Conservation (phyloP, 2,113 vertebrate species). For the Prinia subflava region DNA sequence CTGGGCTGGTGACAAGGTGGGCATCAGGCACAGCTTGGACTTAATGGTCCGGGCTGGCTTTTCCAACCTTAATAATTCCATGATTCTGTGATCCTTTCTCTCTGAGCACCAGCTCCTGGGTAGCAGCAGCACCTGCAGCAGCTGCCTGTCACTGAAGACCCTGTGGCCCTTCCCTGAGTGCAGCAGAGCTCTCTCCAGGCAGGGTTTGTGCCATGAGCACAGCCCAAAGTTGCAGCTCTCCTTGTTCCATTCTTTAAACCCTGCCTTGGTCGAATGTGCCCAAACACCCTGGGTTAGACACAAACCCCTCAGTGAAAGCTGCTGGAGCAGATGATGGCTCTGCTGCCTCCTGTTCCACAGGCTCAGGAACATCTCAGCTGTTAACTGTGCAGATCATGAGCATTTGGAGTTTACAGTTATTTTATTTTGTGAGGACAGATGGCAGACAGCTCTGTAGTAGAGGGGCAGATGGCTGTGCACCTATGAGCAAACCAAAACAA, state of each 20-base stretch:
- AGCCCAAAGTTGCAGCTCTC: neutral
- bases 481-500: slow-evolving; percentile 17
- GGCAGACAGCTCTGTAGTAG: slow-evolving; percentile 44
- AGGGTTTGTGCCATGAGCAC: neutral
- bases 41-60: neutral
- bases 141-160: neutral
- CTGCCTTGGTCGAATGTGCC: neutral
- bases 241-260: neutral
- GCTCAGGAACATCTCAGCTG: slow-evolving; percentile 39
- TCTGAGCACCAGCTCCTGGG: neutral
- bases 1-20: neutral
- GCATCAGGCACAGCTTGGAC: neutral
- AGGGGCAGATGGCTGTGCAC: slow-evolving; percentile 56
- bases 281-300: neutral
- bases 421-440: slow-evolving; percentile 53
- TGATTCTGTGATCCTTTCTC: neutral
- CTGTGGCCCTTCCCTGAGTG: neutral
- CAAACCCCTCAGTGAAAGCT: neutral
- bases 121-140: neutral
- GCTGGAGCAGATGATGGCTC: neutral
- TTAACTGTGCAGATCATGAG: slow-evolving; percentile 23
- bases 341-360: neutral
- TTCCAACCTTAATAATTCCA: neutral
- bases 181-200: neutral
- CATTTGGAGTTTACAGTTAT: slow-evolving; percentile 51